Evolutionary conservation across 2,113 vertebrate species (phyloP), one percentile per base, ranked within the genome.

Genomic region (Lepus europaeus): DNA sequence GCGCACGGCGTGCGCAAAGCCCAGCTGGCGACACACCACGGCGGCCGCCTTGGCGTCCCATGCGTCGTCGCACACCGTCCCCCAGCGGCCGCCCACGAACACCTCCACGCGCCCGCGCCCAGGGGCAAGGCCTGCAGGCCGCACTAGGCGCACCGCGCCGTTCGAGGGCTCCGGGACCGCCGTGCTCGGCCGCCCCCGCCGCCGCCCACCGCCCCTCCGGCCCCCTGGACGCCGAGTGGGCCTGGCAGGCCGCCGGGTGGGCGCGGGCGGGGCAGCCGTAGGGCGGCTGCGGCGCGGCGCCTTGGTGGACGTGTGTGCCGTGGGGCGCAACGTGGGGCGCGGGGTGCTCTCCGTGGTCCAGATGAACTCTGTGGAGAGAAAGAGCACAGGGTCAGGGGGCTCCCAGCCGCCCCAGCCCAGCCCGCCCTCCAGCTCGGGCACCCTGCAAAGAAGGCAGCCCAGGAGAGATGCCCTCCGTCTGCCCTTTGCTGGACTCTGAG

Each of bases 11-110:
- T 98, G 68, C 2, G 81, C 96, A 89, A 99, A 99, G 72, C 99
- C 99, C 68, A 99, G 98, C 98, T 99, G 99, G 73, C 97, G 98
- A 92, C 99, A 99, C 80, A 99, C 99, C 51, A 99, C 99, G 0
- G 95, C 63, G 0, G 99, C 99, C 0, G 98, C 99, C 0, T 96
- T 63, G 3, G 7, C 51, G 88, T 96, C 97, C 99, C 99, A 99
- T 6, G 98, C 97, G 2, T 99, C 99, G 0, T 99, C 99, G 0
- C 99, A 99, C 56, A 99, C 98, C 0, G 99, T 99, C 74, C 99
- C 99, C 99, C 99, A 99, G 66, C 98, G 83, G 0, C 99, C 98
- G 0, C 97, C 87, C 1, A 97, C 84, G 29, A 98, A 99, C 51
- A 99, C 83, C 97, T 99, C 99, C 86, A 99, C 99, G 2, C 99